Evolutionary conservation across 2,888 invertebrate species (phyloP), one percentile per base, ranked within the genome.

Genomic region (Halocaridina rubra): DNA sequence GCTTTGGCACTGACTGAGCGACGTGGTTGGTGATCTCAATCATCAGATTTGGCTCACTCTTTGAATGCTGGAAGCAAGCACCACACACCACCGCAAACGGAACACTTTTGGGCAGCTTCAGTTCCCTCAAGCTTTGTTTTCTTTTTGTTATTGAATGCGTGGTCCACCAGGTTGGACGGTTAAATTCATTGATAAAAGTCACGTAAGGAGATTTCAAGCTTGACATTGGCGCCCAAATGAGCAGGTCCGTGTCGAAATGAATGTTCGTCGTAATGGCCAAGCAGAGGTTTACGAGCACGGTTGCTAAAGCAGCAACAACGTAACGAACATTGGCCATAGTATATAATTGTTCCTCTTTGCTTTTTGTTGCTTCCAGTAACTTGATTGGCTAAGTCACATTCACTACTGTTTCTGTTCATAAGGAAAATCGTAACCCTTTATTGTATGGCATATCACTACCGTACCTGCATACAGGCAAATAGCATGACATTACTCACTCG

Each of bases 31-130:
- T 19, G 24, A 76, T 53, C 22, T 29, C 69, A n/a, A 81, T 30
- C 16, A 76, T 81, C 30, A 81, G 33, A 24, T 81, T 81, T 19
- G 81, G 27, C 2, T 33, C 22, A n/a, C 67, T 7, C 29, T 16
- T 10, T 16, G 79, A 79, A 7, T 33, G 67, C 16, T 59, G 61
- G 57, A 61, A 78, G 78, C 84, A 84, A 22, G 78, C 69, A 8
- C 84, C 84, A 61, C 84, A 84, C 64, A 72, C 71, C 13, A 72
- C 30, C 29, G 84, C 61, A 22, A 78, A 77, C 16, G 84, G 84
- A 5, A 78, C 78, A 22, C 79, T 79, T 29, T 61, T n/a, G 27
- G 84, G 78, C 13, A 84, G 22, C 19, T 39, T 8, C 27, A 84
- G 39, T 76, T 81, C 3, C 4, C 29, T 24, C 22, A 67, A 53